Evolutionary conservation across 2,113 vertebrate species (phyloP), one percentile per base, ranked within the genome.

Genomic region (Alethe castanea): DNA sequence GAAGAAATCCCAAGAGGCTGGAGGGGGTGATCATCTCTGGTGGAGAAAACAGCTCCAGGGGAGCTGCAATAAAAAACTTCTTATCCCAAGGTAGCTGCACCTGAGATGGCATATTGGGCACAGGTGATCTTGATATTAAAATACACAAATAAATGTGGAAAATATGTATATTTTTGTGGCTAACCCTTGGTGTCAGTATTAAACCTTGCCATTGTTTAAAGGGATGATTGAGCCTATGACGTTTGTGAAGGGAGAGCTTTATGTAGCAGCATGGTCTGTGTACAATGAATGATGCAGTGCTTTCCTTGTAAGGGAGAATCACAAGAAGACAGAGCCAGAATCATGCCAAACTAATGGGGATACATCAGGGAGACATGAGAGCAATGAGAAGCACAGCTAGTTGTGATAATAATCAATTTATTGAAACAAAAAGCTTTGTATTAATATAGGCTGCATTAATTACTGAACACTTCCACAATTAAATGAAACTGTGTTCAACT

Each of bases 341-440:
- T 36, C 1, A 0, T 56, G 35, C 45, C 38, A 73, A 61, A 62
- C 2, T 2, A 69, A 50, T 2, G 5, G 18, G 29, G 7, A 78
- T 38, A 53, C 3, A 70, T 23, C 28, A 83, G 12, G 53, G 17
- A 76, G 59, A 69, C 10, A 29, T 11, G 22, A 77, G 6, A 81
- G 11, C 42, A 59, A 44, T 47, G 4, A 40, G 9, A 80, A 57
- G 11, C 28, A 26, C 22, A 61, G 54, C 7, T 33, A 61, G 17
- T 6, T 14, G 0, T 24, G 31, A 61, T 15, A 65, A 31, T 36
- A 33, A 82, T 33, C 5, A 20, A 19, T 84, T 61, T 28, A 70
- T 50, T 81, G 28, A 83, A 72, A 70, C 31, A 56, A 66, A 88
- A 79, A 77, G 0, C 2, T 48, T 50, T 86, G 11, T 42, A 20